Evolutionary conservation across 2,797 vertebrate species (phyloP).

Genomic region (Anguilla obscura): DNA sequence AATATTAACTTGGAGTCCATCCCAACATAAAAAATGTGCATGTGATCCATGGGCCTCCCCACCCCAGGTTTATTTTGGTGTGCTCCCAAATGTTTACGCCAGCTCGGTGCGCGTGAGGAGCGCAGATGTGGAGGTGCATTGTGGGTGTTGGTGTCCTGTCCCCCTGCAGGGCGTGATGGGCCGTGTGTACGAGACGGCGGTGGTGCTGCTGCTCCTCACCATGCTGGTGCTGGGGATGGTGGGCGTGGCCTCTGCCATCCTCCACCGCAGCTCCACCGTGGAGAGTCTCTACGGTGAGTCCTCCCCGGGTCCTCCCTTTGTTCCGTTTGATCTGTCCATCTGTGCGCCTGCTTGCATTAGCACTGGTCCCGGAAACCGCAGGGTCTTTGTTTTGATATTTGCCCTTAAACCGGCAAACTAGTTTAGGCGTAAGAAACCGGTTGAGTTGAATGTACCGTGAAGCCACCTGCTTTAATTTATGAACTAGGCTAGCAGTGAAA

Average conservation of each 20-base stretch:
- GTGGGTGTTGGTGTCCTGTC: slow-evolving; percentile 1
- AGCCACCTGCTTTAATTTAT: too few species aligned
- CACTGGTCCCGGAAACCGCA: neutral
- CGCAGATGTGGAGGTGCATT: neutral
- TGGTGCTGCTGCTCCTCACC: slow-evolving; percentile 88
- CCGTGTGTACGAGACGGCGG: slow-evolving; percentile 90
- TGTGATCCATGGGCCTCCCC: neutral
- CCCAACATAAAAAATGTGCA: neutral
- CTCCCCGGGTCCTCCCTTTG: neutral
- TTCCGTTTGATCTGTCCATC: neutral
- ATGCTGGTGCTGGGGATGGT: slow-evolving; percentile 92
- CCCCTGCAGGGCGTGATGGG: slow-evolving; percentile 86
- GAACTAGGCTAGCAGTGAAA: too few species aligned
- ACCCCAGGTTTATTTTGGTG: neutral
- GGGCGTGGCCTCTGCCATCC: slow-evolving; percentile 92
- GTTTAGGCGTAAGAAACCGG: too few species aligned
- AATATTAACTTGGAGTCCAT: too few species aligned
- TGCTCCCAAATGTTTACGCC: neutral
- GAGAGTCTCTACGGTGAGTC: slow-evolving; percentile 90
- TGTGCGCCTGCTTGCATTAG: neutral
- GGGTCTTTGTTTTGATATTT: neutral
- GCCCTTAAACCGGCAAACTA: neutral
- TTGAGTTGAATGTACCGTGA: too few species aligned
- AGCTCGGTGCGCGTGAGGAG: neutral
- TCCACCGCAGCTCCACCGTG: slow-evolving; percentile 79